Base-by-base conservation (phyloP, 2,888 invertebrate species). In the Lomographa bimaculata region DNA sequence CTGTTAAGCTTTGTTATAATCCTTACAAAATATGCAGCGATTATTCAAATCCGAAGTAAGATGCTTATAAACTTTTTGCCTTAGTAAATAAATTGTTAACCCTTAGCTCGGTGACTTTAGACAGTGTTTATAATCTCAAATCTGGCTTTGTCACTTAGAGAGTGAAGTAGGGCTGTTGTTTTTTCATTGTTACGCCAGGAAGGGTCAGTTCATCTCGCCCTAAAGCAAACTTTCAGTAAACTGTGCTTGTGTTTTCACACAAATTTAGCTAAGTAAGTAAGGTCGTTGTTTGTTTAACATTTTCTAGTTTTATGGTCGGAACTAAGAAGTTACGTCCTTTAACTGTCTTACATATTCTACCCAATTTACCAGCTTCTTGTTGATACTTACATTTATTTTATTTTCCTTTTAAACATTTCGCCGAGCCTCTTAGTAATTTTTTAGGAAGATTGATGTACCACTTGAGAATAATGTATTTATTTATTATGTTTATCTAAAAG, bases 221-320 rank as follows among this genome's bases (percentile, higher is more conserved):
- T 55, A 66, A 71, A 74, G 71, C 64, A 72, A 74, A 73, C 73
- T 71, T 71, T 64, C 62, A 64, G 69, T 64, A 64, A 69, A 71
- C 64, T 55, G 59, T 63, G 64, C 65, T 68, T 68, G 59, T 55
- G 64, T 69, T 68, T 71, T 66, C 57, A 64, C 60, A 58, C 60
- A 69, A 62, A 67, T 68, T 68, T 57, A 52, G 46, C 57, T 53
- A 58, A 60, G 54, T 59, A n/a, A n/a, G n/a, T n/a, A n/a, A 54
- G 56, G 47, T 46, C 38, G 46, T 39, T 23, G 46, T 51, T 45
- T 53, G 43, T 50, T 60, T 44, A 28, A 48, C 39, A 37, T 46
- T 43, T 42, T 40, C 17, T 40, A 47, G 45, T 47, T 50, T 47
- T 47, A 47, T 39, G 33, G 50, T 17, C 20, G 25, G 16, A 41